Conservation (phyloP, 1,140 invertebrate genomes). For the Diorhabda elongata region DNA sequence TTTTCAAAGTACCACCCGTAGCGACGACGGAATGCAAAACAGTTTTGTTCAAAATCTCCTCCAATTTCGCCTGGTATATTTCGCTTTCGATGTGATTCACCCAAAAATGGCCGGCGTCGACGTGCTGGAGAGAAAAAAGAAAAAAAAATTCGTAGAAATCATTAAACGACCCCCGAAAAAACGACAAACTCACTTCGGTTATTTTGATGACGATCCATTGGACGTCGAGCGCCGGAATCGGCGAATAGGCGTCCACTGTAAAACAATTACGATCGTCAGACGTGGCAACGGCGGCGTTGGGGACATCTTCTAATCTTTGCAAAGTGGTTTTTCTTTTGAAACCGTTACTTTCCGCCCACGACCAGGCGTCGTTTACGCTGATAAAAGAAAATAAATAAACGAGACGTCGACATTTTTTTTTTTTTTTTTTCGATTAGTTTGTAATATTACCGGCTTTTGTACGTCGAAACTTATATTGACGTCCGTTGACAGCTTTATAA, state of each 20-base stretch:
- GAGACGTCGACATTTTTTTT: neutral
- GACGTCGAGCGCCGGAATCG: slow-evolving; percentile 29
- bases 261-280: slow-evolving; percentile 28
- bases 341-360: slow-evolving; percentile 34
- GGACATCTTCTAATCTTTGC: neutral
- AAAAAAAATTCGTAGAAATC: neutral
- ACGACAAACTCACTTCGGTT: slow-evolving; percentile 23
- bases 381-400: slow-evolving; percentile 9
- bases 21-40: slow-evolving; percentile 23
- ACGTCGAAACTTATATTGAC: too few species aligned
- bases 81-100: slow-evolving; percentile 49
- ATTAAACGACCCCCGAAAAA: neutral
- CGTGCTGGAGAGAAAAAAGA: slow-evolving; percentile 43
- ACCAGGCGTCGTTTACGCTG: slow-evolving; percentile 32
- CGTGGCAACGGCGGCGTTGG: neutral
- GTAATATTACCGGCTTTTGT: too few species aligned
- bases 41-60: slow-evolving; percentile 33
- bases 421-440: too few species aligned
- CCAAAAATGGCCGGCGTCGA: slow-evolving; percentile 61
- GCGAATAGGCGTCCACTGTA: slow-evolving; percentile 21
- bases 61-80: slow-evolving; percentile 33
- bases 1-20: slow-evolving; percentile 10
- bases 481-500: too few species aligned
- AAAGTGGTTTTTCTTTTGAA: slow-evolving; percentile 8
- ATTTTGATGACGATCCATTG: slow-evolving; percentile 29